Evolutionary conservation across 2,113 vertebrate genomes (phyloP), one percentile per base, ranked within the genome.

Genomic region (Pseudopodoces humilis): DNA sequence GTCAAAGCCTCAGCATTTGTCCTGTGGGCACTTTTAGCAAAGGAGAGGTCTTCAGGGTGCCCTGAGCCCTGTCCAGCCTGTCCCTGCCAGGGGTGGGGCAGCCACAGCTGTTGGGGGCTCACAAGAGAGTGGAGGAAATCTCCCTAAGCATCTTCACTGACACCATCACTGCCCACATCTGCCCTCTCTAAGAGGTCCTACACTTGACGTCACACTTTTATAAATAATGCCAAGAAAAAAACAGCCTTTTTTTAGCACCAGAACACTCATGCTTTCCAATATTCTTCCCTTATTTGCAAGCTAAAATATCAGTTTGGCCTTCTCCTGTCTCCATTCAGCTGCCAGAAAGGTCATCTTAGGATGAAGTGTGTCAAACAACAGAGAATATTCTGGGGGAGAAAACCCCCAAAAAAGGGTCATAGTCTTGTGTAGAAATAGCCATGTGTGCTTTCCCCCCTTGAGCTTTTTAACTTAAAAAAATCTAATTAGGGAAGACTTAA

Each of bases 401-500:
- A 71, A 49, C 8, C 47, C 59, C 39, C 39, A 39, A 39, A 39
- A 39, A 39, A 39, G 39, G 39, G 39, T 39, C 11, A 39, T 39
- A 39, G 11, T 39, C 39, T 16, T 43, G 43, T 43, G 7, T 16
- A 68, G 58, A 56, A 93, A 75, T 6, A 62, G 14, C 16, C 43
- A 15, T 10, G 22, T 27, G 30, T 47, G 22, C 15, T 88, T 71
- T 6, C 22, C 35, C 39, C 55, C 60, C 44, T 74, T 41, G 35
- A 79, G 70, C 67, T 18, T 89, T 85, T 83, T 47, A 76, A 70
- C 83, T 94, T 67, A 52, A 28, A 22, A 58, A 79, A 89, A 22
- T 33, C 92, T 67, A 71, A 91, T 92, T 96, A 87, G 55, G 35
- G 21, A 85, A 87, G 50, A 50, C 83, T 89, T 78, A 91, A 92